Base-by-base conservation (phyloP, 1,140 invertebrate species). In the Tetramorium parvispinum region DNA sequence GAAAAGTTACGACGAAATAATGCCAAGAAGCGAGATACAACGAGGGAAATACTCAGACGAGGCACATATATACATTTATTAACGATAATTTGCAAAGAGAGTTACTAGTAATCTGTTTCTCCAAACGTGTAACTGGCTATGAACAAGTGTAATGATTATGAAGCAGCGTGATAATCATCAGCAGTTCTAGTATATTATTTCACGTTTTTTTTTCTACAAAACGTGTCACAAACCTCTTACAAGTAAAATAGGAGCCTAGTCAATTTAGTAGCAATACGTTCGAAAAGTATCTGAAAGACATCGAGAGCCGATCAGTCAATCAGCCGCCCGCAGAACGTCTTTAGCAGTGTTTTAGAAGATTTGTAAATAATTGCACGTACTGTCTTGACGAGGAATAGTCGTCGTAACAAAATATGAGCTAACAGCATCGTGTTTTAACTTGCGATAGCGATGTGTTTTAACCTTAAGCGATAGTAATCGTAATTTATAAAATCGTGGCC, bases 21-120 rank as follows among this genome's bases (percentile, higher is more conserved):
- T 24, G 8, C 8, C 40, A 24, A 53, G 37, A 55, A n/a, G 37
- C 37, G 37, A 24, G 10, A 37, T 51, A n/a, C 3, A 77, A 46
- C 16, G 71, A 78, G 57, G 59, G 5, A 70, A 81, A 81, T 81
- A 81, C 78, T 81, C 78, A 81, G 13, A 55, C n/a, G 18, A 51
- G 21, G n/a, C n/a, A 27, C n/a, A 66, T 40, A 68, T 18, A 46
- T 61, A 75, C 11, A 46, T 63, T 61, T 77, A 8, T 63, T 43
- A 27, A 32, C 49, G 8, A 63, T 46, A 27, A 46, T 63, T 77
- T 10, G 1, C 18, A 61, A 77, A 68, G 1, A 77, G 2, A 75
- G n/a, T 16, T 37, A 8, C 66, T 40, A 49, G 18, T 46, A 61
- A n/a, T 59, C n/a, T 63, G 40, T 63, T 65, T 10, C 40, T 63